These are phyloP conservation scores for Pycnonotus jocosus DNA, from an alignment of 2,113 vertebrate genomes.

Conservation along the genomic window DNA sequence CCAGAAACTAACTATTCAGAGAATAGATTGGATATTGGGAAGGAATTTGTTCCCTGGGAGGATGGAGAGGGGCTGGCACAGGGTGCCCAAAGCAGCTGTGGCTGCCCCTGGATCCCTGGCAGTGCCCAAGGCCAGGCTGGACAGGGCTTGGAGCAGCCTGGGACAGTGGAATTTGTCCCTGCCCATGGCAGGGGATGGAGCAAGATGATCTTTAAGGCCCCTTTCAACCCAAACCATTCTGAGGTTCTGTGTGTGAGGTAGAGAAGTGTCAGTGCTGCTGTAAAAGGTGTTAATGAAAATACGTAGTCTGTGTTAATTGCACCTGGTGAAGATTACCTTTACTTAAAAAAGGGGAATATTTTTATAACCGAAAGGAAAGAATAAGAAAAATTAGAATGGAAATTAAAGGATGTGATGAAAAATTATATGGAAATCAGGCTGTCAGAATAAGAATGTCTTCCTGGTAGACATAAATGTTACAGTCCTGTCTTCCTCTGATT, in stretches of 20 bases:
- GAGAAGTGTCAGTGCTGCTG: not conserved
- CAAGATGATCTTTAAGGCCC: not conserved
- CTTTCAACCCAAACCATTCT: not conserved
- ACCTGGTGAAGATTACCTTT: not conserved
- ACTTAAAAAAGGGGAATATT: not conserved
- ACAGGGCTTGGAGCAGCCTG: not conserved
- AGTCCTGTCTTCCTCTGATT: not conserved
- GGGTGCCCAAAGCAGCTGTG: not conserved
- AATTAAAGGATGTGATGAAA: not conserved
- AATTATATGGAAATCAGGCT: not conserved
- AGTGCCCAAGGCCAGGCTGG: not conserved
- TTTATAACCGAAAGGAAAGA: not conserved
- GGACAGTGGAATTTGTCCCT: not conserved
- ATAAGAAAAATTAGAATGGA: not conserved
- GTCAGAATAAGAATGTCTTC: not conserved
- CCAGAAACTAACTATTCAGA: not conserved
- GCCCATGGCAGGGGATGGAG: not conserved
- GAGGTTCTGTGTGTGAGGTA: not conserved
- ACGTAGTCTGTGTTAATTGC: rapidly evolving
- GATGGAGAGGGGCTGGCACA: not conserved
- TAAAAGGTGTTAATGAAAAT: not conserved
- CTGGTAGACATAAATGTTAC: not conserved
- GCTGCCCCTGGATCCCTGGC: not conserved
- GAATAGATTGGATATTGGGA: not conserved
- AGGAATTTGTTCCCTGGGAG: not conserved